Conservation (phyloP, 2,797 vertebrate species). For the Lacerta viridis region DNA sequence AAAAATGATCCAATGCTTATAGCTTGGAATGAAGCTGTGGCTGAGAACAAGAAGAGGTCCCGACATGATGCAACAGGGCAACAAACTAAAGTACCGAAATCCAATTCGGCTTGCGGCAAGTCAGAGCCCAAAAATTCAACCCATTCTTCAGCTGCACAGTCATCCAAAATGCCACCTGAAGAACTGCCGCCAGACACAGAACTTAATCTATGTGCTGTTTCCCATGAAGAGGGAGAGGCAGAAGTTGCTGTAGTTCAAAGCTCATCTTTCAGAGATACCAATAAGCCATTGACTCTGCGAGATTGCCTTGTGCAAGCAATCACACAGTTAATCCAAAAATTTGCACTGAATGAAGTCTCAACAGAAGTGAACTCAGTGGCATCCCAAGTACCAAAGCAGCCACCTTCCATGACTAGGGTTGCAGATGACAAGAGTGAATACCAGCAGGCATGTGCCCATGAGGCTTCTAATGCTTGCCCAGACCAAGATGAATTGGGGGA, state of each 20-base stretch:
- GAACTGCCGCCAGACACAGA: not conserved
- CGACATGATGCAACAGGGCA: constrained; percentile 67
- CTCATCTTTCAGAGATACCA: constrained; percentile 42
- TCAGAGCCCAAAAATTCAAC: constrained; percentile 62
- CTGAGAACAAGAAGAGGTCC: constrained; percentile 67
- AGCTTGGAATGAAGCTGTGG: constrained; percentile 77
- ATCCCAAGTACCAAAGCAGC: constrained; percentile 25
- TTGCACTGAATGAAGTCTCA: constrained; percentile 52
- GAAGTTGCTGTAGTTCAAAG: constrained; percentile 39
- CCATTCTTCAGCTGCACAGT: constrained; percentile 41
- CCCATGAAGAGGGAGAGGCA: constrained; percentile 21
- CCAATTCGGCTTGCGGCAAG: constrained; percentile 16
- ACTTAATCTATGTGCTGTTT: not conserved
- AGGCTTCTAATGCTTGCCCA: not conserved
- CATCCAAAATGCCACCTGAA: constrained; percentile 47
- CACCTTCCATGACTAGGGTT: not conserved
- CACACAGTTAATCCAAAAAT: constrained; percentile 74
- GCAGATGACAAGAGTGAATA: constrained; percentile 38
- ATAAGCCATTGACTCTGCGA: constrained; percentile 66
- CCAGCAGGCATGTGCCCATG: not conserved
- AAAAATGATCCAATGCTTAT: constrained; percentile 76
- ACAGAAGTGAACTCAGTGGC: constrained; percentile 45
- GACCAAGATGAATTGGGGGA: constrained; percentile 14
- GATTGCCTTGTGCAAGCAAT: constrained; percentile 78
- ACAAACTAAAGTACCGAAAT: constrained; percentile 41